These are phyloP conservation scores for Lasioglossum villosulum DNA, from an alignment of 2,888 invertebrate genomes.

Conservation along the genomic window DNA sequence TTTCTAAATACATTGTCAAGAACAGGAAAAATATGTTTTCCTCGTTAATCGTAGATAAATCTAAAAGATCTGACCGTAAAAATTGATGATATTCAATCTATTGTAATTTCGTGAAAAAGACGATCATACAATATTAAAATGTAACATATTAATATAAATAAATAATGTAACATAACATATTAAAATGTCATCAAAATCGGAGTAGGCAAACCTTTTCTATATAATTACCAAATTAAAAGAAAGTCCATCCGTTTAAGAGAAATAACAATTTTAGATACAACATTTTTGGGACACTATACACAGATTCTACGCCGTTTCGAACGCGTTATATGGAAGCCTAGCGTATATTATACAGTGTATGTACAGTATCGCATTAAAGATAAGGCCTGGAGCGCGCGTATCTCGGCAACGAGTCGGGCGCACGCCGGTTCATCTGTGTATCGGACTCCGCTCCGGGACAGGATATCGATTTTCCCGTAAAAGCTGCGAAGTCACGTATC, in stretches of 20 bases:
- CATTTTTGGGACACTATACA: no score
- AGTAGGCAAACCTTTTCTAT: no score
- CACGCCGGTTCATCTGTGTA: slow-evolving; percentile 37
- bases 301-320: not conserved
- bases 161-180: no score
- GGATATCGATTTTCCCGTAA: slow-evolving; percentile 65
- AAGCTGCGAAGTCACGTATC: slow-evolving; percentile 41
- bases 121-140: no score
- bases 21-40: not conserved
- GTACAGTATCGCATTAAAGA: slow-evolving; percentile 56
- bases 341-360: not conserved
- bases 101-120: not conserved
- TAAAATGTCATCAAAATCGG: no score
- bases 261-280: no score
- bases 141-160: no score
- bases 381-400: slow-evolving; percentile 54
- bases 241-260: no score
- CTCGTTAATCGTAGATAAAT: not conserved
- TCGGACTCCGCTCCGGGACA: slow-evolving; percentile 1
- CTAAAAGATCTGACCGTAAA: not conserved
- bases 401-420: slow-evolving; percentile 54
- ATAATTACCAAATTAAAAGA: no score
- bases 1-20: not conserved
- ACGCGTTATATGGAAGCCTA: no score
- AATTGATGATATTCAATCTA: not conserved